A percentile compares a stretch with the other conserved stretches of the same genome.
phyloP scores from a whole-genome alignment of 2,888 invertebrate species.

The Eremobia ochroleuca region DNA sequence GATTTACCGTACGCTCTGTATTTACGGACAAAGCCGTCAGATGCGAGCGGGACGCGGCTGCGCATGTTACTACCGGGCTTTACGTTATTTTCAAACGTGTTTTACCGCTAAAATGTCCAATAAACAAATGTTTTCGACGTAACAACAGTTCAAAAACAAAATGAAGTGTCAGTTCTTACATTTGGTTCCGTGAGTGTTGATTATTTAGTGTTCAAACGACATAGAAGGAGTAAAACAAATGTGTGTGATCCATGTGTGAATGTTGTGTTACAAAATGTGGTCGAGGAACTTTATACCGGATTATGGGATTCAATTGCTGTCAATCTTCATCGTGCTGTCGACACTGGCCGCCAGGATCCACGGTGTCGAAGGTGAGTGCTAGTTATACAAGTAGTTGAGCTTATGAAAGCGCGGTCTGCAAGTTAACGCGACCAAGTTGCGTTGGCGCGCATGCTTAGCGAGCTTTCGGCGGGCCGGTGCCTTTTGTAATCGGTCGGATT shows the following conservation, averaged over 20 bases:
- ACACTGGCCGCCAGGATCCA: conserved; percentile 87
- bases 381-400: conserved; percentile 81
- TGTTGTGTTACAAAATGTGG: conserved; percentile 93
- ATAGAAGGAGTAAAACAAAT: conserved; percentile 90
- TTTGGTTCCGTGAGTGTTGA: conserved; percentile 90
- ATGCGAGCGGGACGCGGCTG: conserved; percentile 91
- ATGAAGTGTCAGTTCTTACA: conserved; percentile 90
- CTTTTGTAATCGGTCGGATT: conserved; percentile 80
- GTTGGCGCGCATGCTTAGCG: conserved; percentile 74
- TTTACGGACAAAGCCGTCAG: conserved; percentile 91
- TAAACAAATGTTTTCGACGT: conserved; percentile 84
- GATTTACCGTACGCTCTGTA: conserved; percentile 90
- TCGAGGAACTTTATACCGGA: conserved; percentile 93
- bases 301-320: conserved; percentile 92
- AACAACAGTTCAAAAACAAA: conserved; percentile 89
- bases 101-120: conserved; percentile 90
- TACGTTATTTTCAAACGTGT: conserved; percentile 84
- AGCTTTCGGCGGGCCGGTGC: conserved; percentile 78
- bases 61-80: conserved; percentile 88
- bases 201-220: conserved; percentile 86
- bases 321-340: conserved; percentile 85
- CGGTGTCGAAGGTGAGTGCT: conserved; percentile 91
- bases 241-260: conserved; percentile 91
- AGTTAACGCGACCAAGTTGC: conserved; percentile 78
- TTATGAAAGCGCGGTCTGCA: conserved; percentile 87